phyloP scores from a whole-genome alignment of 2,797 vertebrate genomes.

The Bradypodion pumilum region DNA sequence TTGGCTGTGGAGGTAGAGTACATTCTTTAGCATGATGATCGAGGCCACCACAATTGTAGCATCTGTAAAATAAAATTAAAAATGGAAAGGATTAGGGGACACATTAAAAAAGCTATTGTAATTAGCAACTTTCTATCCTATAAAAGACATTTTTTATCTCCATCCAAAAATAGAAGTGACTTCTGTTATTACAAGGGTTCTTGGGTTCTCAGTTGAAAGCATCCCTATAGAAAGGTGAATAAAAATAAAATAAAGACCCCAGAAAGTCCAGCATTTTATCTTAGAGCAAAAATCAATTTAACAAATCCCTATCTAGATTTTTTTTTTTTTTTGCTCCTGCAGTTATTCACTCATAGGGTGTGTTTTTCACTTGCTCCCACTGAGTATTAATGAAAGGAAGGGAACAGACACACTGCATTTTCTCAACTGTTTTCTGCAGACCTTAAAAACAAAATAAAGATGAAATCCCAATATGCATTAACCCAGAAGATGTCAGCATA shows the following conservation, averaged over 20 bases:
- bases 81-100: fast-evolving
- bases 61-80: conserved; percentile 71
- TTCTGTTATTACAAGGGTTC: not conserved
- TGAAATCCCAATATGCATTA: not conserved
- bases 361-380: not conserved
- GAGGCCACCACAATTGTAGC: conserved; percentile 86
- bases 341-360: not conserved
- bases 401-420: not conserved
- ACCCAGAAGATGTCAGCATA: not conserved
- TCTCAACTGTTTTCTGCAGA: not conserved
- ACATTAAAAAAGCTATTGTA: not conserved
- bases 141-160: not conserved
- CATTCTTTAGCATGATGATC: conserved; percentile 87
- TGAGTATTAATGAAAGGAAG: not conserved
- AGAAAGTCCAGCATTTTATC: not conserved
- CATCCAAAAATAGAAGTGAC: not conserved
- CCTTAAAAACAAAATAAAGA: not conserved
- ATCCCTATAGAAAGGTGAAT: not conserved
- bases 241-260: not conserved
- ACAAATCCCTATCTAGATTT: not conserved
- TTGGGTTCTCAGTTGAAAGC: not conserved
- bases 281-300: not conserved
- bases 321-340: not conserved
- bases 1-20: conserved; percentile 86
- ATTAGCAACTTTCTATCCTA: not conserved